Base-by-base conservation (phyloP, 2,888 invertebrate species). In the Spilosoma lubricipeda region DNA sequence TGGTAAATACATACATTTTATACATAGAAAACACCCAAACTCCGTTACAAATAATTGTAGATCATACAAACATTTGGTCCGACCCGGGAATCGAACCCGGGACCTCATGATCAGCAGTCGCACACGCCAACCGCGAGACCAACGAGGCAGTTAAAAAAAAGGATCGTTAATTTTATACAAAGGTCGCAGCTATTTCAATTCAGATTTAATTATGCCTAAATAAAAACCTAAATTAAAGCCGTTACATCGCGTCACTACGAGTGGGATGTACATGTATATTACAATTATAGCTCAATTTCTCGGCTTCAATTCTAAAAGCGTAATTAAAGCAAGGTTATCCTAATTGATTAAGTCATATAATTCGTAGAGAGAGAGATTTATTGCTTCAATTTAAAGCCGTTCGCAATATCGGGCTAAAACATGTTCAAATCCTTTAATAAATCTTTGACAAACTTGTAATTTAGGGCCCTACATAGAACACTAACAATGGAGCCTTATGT, bases 271-370 rank as follows among this genome's bases (percentile, higher is more conserved):
- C 5, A 27, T 59, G 27, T 27, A 30, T 27, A 3, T 27, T 52
- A 52, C 9, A 27, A 63, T 63, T 2, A 48, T 36, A 52, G 36
- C 36, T 69, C 64, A 69, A 73, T 73, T 69, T 65, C 65, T 63
- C 30, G 9, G 23, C 52, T 27, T 36, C 39, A 70, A 70, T 33
- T 30, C 42, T 67, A 59, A 59, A 36, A 42, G n/a, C 33, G 71
- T 71, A 63, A 30, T 30, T 63, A 63, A 63, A 7, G 63, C 18
- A 63, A 30, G 30, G 30, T 18, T 63, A 63, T 27, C 27, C 48
- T 45, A 66, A 64, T 52, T 73, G 39, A 68, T 65, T 52, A 48
- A 52, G 59, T 27, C 70, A 45, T 70, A 70, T 36, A n/a, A 27
- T 70, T 42, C 59, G 70, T 20, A 42, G 42, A 30, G 42, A 27